These are phyloP conservation scores for Halcyon senegalensis DNA, from an alignment of 2,113 vertebrate species.

Conservation along the genomic window DNA sequence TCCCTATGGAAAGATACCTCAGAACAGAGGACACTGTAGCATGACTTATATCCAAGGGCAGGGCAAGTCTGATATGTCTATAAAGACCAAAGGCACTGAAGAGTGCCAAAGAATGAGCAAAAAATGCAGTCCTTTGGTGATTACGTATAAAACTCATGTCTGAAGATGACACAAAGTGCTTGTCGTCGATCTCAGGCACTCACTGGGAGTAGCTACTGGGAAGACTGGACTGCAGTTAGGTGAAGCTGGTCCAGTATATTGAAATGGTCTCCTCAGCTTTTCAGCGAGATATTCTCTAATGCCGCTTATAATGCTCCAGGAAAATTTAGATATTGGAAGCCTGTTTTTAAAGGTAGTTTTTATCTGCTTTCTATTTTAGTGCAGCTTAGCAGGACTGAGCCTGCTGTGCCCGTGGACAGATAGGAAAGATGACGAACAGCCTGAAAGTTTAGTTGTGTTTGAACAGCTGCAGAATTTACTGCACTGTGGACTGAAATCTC, in stretches of 20 bases:
- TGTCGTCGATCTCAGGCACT: not conserved
- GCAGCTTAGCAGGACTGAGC: not conserved
- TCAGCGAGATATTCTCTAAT: not conserved
- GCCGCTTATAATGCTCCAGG: not conserved
- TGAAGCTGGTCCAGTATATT: not conserved
- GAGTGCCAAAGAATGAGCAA: not conserved
- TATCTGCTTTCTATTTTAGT: not conserved
- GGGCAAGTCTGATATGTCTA: not conserved
- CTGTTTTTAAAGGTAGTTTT: not conserved
- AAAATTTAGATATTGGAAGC: not conserved
- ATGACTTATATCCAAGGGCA: not conserved
- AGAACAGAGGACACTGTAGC: not conserved
- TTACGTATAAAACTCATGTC: not conserved
- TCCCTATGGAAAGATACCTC: not conserved
- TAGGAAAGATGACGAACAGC: conserved; percentile 8
- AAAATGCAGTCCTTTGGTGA: not conserved
- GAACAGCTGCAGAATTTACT: conserved; percentile 42
- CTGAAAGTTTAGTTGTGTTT: conserved; percentile 39
- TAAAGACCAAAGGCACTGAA: not conserved
- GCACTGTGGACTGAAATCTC: not conserved
- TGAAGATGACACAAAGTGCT: not conserved
- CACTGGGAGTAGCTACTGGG: not conserved
- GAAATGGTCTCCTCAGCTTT: not conserved
- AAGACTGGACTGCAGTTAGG: not conserved
- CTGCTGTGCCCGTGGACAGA: not conserved